Evolutionary conservation across 2,888 invertebrate genomes (phyloP).

Genomic region (Epinotia nisella): DNA sequence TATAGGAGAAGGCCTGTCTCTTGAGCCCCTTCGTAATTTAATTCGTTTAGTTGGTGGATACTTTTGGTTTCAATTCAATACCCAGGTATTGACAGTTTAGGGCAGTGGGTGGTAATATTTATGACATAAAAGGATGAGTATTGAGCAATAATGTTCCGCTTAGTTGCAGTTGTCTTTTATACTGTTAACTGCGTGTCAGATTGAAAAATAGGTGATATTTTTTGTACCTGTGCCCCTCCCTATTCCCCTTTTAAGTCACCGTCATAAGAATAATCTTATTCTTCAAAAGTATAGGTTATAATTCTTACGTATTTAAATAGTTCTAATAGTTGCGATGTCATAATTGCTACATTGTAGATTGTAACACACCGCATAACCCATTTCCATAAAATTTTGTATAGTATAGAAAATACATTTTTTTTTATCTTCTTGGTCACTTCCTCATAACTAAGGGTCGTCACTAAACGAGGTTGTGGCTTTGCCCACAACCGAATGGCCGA

Average conservation of each 20-base stretch:
- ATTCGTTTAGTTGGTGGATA: neutral
- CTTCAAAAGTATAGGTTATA: too few relatives aligned
- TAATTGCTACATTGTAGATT: too few relatives aligned
- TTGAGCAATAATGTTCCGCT: slow-evolving; percentile 16
- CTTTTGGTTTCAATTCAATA: slow-evolving; percentile 36
- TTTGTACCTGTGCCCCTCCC: too few relatives aligned
- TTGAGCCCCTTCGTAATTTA: neutral
- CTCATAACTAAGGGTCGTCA: too few relatives aligned
- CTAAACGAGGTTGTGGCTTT: too few relatives aligned
- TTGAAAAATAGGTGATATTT: neutral
- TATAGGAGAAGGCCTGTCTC: neutral
- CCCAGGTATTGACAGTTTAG: slow-evolving; percentile 6
- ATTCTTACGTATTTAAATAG: too few relatives aligned
- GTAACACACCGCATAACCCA: neutral
- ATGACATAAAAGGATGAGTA: neutral
- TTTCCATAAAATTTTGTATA: neutral
- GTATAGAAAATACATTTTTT: too few relatives aligned
- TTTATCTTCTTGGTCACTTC: too few relatives aligned
- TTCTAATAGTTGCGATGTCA: too few relatives aligned
- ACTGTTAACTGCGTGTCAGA: neutral
- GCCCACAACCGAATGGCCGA: too few relatives aligned
- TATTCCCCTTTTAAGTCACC: too few relatives aligned
- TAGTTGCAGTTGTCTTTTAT: slow-evolving; percentile 2
- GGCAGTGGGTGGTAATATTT: slow-evolving; percentile 37
- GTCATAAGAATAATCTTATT: too few relatives aligned